These are phyloP conservation scores for Clunio marinus DNA, from an alignment of 2,888 invertebrate species.

Conservation along the genomic window DNA sequence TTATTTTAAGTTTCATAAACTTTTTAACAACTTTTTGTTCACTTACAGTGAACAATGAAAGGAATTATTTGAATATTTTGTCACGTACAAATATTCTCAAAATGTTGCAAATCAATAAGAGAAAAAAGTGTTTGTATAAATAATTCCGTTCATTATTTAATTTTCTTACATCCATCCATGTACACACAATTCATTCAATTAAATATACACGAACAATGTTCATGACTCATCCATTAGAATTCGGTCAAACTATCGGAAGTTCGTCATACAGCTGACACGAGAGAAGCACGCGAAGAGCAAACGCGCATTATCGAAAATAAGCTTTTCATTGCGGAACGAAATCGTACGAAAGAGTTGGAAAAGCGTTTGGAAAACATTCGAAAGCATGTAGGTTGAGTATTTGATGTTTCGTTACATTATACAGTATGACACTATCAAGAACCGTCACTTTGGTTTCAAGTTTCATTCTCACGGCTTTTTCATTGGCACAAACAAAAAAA, in stretches of 20 bases:
- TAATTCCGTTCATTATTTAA: no score
- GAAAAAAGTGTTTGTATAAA: no score
- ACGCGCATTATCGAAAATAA: slow-evolving; percentile 68
- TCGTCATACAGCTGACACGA: slow-evolving; percentile 60
- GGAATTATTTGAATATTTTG: no score
- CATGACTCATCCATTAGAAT: slow-evolving; percentile 53
- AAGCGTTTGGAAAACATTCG: slow-evolving; percentile 79
- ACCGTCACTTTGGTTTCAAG: background rate
- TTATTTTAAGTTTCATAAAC: no score
- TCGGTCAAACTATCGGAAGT: slow-evolving; percentile 65
- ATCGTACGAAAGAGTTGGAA: slow-evolving; percentile 79
- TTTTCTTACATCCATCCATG: slow-evolving; percentile 19
- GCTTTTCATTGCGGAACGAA: slow-evolving; percentile 74
- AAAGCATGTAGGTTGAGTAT: slow-evolving; percentile 69
- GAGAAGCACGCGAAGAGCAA: slow-evolving; percentile 63
- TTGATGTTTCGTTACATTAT: background rate
- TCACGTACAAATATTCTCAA: no score
- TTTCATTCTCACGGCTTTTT: no score
- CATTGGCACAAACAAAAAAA: no score
- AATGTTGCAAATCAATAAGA: no score
- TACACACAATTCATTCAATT: background rate
- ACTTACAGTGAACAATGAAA: no score
- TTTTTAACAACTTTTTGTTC: no score
- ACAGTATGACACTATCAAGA: background rate
- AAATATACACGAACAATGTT: background rate